Evolutionary conservation across 2,888 invertebrate genomes (phyloP), one percentile per base, ranked within the genome.

Genomic region (Agrochola lychnidis): DNA sequence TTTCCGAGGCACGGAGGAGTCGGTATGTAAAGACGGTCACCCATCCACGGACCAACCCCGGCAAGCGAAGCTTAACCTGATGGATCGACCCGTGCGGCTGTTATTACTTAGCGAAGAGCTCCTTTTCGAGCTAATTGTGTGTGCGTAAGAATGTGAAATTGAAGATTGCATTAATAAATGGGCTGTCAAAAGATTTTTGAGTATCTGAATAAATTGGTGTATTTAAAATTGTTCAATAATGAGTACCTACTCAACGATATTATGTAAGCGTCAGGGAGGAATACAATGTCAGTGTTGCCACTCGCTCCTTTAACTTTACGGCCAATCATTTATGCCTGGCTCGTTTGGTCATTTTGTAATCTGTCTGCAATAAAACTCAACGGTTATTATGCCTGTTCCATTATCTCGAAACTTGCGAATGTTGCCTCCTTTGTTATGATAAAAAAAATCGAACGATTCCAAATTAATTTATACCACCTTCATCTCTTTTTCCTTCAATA

Each of bases 281-380:
- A 89, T 93, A 95, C 95, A 94, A 91, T 94, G 95, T 95, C 80
- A 81, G 87, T 73, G 87, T 87, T 85, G 87, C 82, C 85, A 91
- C 89, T 90, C 89, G 89, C 91, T 92, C 89, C 91, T 93, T 85
- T 76, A 84, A 85, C 89, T 95, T 96, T 95, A 95, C 91, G 90
- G 90, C 92, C 94, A 94, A 93, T 94, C 92, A 94, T 94, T 95
- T 94, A 94, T 93, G 90, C 89, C 87, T 83, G 85, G 90, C 91
- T 90, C 89, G 91, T 93, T 93, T 93, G 91, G 92, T 93, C 92
- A 93, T 95, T 94, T 94, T 94, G 94, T 91, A 95, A 94, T 95
- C 92, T 92, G 91, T 88, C 89, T 83, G 92, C 92, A 94, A 95
- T 95, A 95, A 95, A 96, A 94, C 89, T 91, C 90, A 90, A 79